Percentiles rank a stretch among this genome's conserved stretches.
Evolutionary conservation across 2,797 vertebrate species (phyloP).

Genomic region (Micropoecilia bifurca): DNA sequence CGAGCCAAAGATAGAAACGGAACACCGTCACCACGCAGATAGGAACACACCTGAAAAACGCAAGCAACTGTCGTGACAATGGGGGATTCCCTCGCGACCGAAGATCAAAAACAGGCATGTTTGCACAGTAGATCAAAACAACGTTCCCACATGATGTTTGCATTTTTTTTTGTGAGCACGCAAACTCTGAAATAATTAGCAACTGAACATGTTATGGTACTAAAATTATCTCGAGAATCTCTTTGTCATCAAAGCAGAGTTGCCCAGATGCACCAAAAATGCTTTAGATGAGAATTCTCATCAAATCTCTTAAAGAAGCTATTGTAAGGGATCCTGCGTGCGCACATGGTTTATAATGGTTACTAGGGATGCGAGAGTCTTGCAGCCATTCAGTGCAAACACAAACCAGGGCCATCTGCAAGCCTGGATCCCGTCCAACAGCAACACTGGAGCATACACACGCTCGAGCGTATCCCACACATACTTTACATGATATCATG

Average conservation of each 20-base stretch:
- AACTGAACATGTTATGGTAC: background rate
- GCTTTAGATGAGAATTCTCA: background rate
- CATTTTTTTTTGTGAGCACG: background rate
- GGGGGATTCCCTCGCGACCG: constrained; percentile 10
- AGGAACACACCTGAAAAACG: constrained; percentile 42
- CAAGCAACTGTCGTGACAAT: constrained; percentile 27
- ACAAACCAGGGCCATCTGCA: constrained; percentile 81
- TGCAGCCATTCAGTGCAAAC: constrained; percentile 74
- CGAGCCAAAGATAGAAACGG: constrained; percentile 36
- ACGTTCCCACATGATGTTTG: background rate
- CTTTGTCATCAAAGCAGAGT: background rate
- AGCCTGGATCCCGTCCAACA: constrained; percentile 76
- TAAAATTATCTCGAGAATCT: background rate
- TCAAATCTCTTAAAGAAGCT: constrained; percentile 32
- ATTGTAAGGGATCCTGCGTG: constrained; percentile 4
- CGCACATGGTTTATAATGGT: constrained; percentile 61
- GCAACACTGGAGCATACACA: constrained; percentile 61
- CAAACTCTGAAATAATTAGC: background rate
- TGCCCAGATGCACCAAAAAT: background rate
- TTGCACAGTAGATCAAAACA: constrained; percentile 13
- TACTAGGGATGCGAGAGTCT: constrained; percentile 71
- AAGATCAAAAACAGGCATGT: background rate
- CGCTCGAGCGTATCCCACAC: constrained; percentile 29
- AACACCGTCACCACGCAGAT: constrained; percentile 4
- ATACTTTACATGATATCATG: constrained; percentile 66